Percentiles rank a stretch among this genome's conserved stretches.
Conservation (phyloP, 2,797 vertebrate genomes). For the Eospalax fontanierii region DNA sequence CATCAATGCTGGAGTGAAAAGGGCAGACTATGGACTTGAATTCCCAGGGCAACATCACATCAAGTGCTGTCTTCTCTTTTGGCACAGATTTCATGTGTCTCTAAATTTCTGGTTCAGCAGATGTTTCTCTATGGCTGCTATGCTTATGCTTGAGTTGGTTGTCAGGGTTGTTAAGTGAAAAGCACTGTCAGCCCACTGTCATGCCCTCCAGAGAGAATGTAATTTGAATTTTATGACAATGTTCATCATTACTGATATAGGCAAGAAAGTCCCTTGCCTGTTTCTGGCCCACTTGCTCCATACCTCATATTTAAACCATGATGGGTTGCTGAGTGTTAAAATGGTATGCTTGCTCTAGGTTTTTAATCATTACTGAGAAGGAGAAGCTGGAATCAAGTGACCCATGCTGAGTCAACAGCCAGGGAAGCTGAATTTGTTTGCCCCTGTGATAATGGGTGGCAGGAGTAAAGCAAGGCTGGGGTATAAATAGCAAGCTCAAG, state of each 20-base stretch:
- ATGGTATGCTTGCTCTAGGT: slow-evolving; percentile 34
- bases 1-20: background rate
- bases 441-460: background rate
- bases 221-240: slow-evolving; percentile 72
- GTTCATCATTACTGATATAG: slow-evolving; percentile 41
- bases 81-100: slow-evolving; percentile 26
- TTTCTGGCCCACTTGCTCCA: slow-evolving; percentile 63
- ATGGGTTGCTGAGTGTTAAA: background rate
- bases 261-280: slow-evolving; percentile 63
- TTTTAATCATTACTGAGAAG: slow-evolving; percentile 32
- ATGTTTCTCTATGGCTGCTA: slow-evolving; percentile 66
- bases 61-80: background rate
- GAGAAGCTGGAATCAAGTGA: background rate
- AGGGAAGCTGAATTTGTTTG: background rate
- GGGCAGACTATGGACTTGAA: background rate
- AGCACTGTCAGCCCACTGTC: background rate
- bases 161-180: slow-evolving; percentile 72
- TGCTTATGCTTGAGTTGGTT: slow-evolving; percentile 66
- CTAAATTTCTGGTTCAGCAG: slow-evolving; percentile 57
- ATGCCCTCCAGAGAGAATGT: slow-evolving; percentile 60
- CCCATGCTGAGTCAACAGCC: background rate
- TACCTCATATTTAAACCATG: slow-evolving; percentile 57
- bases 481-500: background rate
- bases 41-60: background rate
- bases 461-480: background rate